phyloP scores from a whole-genome alignment of 2,113 vertebrate genomes.

The Todiramphus saurophagus region DNA sequence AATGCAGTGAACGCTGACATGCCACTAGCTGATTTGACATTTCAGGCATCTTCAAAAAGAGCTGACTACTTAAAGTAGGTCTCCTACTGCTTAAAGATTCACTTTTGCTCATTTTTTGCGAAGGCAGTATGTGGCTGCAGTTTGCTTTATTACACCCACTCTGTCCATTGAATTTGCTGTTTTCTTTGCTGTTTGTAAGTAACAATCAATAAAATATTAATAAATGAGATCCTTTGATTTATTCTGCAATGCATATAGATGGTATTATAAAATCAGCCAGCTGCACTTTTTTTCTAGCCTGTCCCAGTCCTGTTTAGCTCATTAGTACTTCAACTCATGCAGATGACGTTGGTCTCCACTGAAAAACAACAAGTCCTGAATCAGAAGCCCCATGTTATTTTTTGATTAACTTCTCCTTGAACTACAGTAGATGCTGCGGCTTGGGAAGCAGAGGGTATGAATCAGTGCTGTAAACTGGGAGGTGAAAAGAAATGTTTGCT shows the following conservation, averaged over 20 bases:
- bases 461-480: neutral
- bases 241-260: neutral
- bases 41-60: neutral
- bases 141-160: neutral
- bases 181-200: conserved; percentile 6
- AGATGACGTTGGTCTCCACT: conserved; percentile 26
- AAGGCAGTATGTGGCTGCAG: neutral
- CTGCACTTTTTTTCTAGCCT: conserved; percentile 18
- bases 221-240: conserved; percentile 58
- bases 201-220: conserved; percentile 65
- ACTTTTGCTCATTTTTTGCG: neutral
- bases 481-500: neutral
- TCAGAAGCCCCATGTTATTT: neutral
- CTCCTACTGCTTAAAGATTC: neutral
- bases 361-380: conserved; percentile 39
- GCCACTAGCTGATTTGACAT: neutral
- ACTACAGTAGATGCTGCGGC: neutral
- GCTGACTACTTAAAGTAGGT: conserved; percentile 6
- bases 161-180: neutral
- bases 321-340: conserved; percentile 59
- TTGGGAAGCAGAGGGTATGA: neutral
- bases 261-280: neutral
- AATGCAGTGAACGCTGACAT: neutral
- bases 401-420: conserved; percentile 41
- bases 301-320: conserved; percentile 30